Evolutionary conservation across 2,888 invertebrate species (phyloP), one percentile per base, ranked within the genome.

Genomic region (Apamea anceps): DNA sequence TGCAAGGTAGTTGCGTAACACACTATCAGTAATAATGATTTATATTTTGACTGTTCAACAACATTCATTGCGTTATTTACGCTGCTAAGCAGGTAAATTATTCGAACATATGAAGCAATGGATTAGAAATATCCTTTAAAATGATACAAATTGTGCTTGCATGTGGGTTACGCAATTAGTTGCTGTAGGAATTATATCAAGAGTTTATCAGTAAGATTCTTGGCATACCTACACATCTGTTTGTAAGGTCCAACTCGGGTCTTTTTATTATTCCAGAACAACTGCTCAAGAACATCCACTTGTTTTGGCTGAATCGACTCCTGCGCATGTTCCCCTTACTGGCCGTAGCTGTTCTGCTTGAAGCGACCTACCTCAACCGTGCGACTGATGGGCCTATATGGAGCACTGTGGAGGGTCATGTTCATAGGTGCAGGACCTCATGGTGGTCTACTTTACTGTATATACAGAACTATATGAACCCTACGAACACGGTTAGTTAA

Each of bases 381-480:
- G 77, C 90, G 32, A 83, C 91, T 0, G 95, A 95, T 84, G 95
- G 95, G 0, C 94, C 94, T 0, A 28, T 78, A 72, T 95, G 95
- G 91, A 65, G 32, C 6, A 18, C 18, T 0, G 82, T 91, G 2
- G 91, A 85, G 0, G 13, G 51, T 0, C 82, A 87, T 18, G 90
- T 91, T 3, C 88, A 92, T 15, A 79, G 75, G 1, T 95, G 95
- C 60, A 89, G 95, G 51, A 76, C 86, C 0, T 90, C 89, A 48
- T 95, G 95, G 95, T 95, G 95, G 95, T 83, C 92, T 4, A 92
- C 94, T 0, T 81, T 95, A 60, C 82, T 95, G 25, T 91, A 95
- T 78, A 85, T 95, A 4, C 95, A 95, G 79, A 95, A 95, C 77
- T 94, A 90, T 70, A 88, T 94, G 42, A 93, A 90, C 48, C 89